Conservation (phyloP, 2,888 invertebrate genomes). For the Drosophila basisetae region DNA sequence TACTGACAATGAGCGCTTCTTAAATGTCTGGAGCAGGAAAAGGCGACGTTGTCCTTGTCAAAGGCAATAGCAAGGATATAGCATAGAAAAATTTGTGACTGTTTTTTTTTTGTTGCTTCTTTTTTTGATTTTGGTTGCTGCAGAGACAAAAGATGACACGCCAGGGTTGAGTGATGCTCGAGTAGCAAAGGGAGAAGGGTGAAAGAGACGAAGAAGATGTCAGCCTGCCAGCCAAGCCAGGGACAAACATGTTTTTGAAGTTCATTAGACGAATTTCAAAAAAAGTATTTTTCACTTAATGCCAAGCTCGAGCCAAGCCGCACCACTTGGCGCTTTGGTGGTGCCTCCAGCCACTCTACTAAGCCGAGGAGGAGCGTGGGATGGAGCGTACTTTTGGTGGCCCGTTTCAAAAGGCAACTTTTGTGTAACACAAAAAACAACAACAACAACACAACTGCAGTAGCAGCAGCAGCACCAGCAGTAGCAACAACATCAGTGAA, state of each 20-base stretch:
- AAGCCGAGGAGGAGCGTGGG: slow-evolving; percentile 9
- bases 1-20: slow-evolving; percentile 77
- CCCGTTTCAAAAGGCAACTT: slow-evolving; percentile 70
- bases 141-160: slow-evolving; percentile 83
- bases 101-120: slow-evolving; percentile 31
- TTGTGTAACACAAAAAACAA: slow-evolving; percentile 48
- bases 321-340: slow-evolving; percentile 61
- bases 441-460: slow-evolving; percentile 38
- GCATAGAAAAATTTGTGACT: slow-evolving; percentile 63
- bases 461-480: slow-evolving; percentile 29
- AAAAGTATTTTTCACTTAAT: slow-evolving; percentile 79
- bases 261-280: slow-evolving; percentile 83
- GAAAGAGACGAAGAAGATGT: slow-evolving; percentile 44
- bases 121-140: slow-evolving; percentile 61
- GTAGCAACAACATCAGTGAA: slow-evolving; percentile 46
- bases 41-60: slow-evolving; percentile 59
- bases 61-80: slow-evolving; percentile 74
- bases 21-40: slow-evolving; percentile 79
- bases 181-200: background rate
- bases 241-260: slow-evolving; percentile 83
- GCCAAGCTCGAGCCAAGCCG: slow-evolving; percentile 68
- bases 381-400: slow-evolving; percentile 62
- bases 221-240: slow-evolving; percentile 57
- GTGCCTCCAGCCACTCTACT: slow-evolving; percentile 32
- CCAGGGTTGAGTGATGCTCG: slow-evolving; percentile 53